These are phyloP conservation scores for Nixonia krombeini DNA, from an alignment of 1,140 invertebrate genomes.

Conservation along the genomic window DNA sequence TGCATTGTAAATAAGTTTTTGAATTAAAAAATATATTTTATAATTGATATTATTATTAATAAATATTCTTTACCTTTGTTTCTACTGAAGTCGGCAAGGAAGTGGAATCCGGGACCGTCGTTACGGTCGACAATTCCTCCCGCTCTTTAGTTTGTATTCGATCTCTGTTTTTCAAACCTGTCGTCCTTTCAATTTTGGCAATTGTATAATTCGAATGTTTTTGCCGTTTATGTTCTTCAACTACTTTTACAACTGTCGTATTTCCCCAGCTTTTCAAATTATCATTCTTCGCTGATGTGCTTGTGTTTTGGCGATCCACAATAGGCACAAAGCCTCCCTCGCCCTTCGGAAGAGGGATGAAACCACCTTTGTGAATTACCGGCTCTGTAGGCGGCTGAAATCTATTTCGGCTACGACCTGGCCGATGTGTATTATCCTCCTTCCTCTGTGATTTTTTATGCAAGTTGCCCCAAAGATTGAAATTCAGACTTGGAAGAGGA, in stretches of 20 bases:
- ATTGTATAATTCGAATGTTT: slow-evolving; percentile 54
- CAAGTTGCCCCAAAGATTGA: slow-evolving; percentile 75
- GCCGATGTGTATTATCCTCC: slow-evolving; percentile 60
- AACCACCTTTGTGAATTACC: slow-evolving; percentile 80
- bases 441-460: slow-evolving; percentile 71
- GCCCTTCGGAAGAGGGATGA: slow-evolving; percentile 79
- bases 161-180: slow-evolving; percentile 30
- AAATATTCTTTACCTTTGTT: slow-evolving; percentile 10
- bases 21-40: no score
- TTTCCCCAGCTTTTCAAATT: slow-evolving; percentile 19
- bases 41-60: no score
- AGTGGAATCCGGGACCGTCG: slow-evolving; percentile 14
- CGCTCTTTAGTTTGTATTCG: slow-evolving; percentile 18
- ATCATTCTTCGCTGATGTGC: slow-evolving; percentile 15
- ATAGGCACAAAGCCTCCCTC: slow-evolving; percentile 81
- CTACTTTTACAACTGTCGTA: slow-evolving; percentile 7
- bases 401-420: slow-evolving; percentile 55
- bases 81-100: slow-evolving; percentile 38
- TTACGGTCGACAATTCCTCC: slow-evolving; percentile 31
- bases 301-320: slow-evolving; percentile 71
- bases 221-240: slow-evolving; percentile 36
- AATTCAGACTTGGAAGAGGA: slow-evolving; percentile 81
- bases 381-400: slow-evolving; percentile 73
- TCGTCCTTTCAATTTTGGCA: slow-evolving; percentile 53
- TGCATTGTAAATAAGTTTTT: not conserved